Conservation (phyloP, 2,797 vertebrate genomes). For the Gymnoscopelus microlampas region DNA sequence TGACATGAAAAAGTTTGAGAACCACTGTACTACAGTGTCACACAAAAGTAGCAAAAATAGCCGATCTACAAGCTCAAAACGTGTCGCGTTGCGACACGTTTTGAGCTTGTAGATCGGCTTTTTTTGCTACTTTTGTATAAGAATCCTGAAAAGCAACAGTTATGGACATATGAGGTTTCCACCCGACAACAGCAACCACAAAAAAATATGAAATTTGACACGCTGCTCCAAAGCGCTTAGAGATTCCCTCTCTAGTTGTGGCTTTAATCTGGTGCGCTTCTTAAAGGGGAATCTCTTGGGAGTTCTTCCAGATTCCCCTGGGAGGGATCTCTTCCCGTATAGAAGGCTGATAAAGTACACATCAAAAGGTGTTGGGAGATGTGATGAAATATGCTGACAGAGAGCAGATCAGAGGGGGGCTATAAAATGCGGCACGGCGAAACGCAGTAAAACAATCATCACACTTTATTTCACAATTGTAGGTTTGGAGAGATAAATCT, state of each 20-base stretch:
- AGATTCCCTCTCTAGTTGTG: slow-evolving; percentile 3
- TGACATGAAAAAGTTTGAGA: too few relatives aligned
- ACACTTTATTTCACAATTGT: slow-evolving; percentile 22
- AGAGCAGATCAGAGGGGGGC: slow-evolving; percentile 10
- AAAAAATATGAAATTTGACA: slow-evolving; percentile 24
- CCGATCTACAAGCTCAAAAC: too few relatives aligned
- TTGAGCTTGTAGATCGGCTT: too few relatives aligned
- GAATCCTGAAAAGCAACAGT: too few relatives aligned
- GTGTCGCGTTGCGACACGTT: too few relatives aligned
- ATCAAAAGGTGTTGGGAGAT: slow-evolving; percentile 28
- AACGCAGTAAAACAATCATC: background rate
- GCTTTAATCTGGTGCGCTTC: background rate
- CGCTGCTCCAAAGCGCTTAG: slow-evolving; percentile 2
- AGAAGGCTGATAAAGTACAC: slow-evolving; percentile 20
- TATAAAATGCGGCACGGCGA: slow-evolving; percentile 1
- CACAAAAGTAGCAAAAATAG: too few relatives aligned
- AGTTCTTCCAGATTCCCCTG: background rate
- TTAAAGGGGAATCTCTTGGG: background rate
- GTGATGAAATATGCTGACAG: slow-evolving; percentile 1
- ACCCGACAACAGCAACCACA: too few relatives aligned
- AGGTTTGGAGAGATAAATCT: slow-evolving; percentile 22
- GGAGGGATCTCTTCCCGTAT: background rate
- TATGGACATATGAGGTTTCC: too few relatives aligned
- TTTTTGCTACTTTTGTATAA: too few relatives aligned
- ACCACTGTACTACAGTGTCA: too few relatives aligned